Evolutionary conservation across 1,140 invertebrate species (phyloP).

Genomic region (Whitmania pigra): DNA sequence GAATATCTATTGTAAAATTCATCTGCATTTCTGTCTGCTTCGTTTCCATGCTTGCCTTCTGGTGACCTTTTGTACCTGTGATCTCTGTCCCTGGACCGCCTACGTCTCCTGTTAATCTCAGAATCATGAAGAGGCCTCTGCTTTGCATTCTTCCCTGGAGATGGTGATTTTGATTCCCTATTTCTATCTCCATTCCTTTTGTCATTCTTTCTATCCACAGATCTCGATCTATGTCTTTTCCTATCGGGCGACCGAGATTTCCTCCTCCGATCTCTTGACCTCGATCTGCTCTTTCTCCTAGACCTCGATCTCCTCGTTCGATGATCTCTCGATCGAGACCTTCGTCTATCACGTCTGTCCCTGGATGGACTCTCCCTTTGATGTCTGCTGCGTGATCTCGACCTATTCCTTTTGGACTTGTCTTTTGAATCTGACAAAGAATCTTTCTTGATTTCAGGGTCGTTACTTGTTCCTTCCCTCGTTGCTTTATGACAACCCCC

Average conservation of each 20-base stretch:
- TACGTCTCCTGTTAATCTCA: conserved; percentile 3
- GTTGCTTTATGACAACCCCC: too few relatives aligned
- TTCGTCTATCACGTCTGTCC: neutral
- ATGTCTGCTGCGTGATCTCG: neutral
- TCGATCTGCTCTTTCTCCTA: neutral
- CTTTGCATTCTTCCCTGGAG: neutral
- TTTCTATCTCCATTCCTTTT: neutral
- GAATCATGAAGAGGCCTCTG: neutral
- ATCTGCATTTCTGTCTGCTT: too few relatives aligned
- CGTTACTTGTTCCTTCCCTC: too few relatives aligned
- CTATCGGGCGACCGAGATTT: neutral
- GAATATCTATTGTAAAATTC: too few relatives aligned
- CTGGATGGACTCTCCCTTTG: neutral
- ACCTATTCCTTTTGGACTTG: neutral
- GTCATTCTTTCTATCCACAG: neutral
- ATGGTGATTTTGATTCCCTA: too few relatives aligned
- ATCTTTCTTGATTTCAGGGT: too few relatives aligned
- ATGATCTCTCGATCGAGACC: neutral
- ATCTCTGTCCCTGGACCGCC: neutral
- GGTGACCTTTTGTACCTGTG: neutral
- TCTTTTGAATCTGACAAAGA: too few relatives aligned
- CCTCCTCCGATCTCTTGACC: neutral
- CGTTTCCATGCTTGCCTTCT: neutral
- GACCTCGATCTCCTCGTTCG: neutral
- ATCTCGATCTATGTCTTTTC: conserved; percentile 3